Percentiles rank a stretch among this genome's conserved stretches.
Conservation (phyloP, 2,888 invertebrate genomes). For the Hofmannophila pseudospretella region DNA sequence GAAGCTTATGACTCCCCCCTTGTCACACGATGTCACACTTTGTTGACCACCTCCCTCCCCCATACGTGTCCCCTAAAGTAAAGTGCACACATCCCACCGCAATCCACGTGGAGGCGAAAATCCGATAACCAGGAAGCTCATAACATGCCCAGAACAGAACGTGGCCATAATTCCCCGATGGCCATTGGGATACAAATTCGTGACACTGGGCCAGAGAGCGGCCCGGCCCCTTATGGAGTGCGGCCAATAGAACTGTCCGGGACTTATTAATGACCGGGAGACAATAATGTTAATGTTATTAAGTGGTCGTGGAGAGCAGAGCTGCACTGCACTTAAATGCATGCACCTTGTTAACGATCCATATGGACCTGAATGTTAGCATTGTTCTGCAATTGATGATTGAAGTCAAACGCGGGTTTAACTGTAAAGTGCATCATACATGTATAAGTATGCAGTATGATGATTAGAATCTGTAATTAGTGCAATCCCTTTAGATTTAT, state of each 20-base stretch:
- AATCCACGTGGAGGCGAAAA: not conserved
- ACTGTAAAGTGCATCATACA: too few relatives aligned
- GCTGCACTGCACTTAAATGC: constrained; percentile 45
- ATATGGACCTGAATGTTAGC: constrained; percentile 9
- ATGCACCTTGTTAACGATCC: constrained; percentile 31
- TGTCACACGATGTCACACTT: too few relatives aligned
- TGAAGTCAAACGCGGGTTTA: too few relatives aligned
- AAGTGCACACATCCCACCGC: too few relatives aligned
- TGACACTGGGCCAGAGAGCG: constrained; percentile 51
- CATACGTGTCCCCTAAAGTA: too few relatives aligned
- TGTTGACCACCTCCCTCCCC: too few relatives aligned
- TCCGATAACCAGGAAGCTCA: constrained; percentile 2
- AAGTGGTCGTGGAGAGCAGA: constrained; percentile 50
- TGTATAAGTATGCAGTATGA: too few relatives aligned
- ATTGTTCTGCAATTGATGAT: too few relatives aligned
- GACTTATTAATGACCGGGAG: constrained; percentile 66
- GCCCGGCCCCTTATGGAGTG: constrained; percentile 54
- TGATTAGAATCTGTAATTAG: too few relatives aligned
- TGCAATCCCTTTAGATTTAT: too few relatives aligned
- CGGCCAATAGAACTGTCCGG: constrained; percentile 66
- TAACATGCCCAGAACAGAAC: constrained; percentile 1
- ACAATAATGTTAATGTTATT: constrained; percentile 72
- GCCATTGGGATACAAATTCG: constrained; percentile 54
- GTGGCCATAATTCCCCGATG: constrained; percentile 18
- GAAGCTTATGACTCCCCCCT: too few relatives aligned